phyloP scores from a whole-genome alignment of 2,113 vertebrate genomes.

The Nerophis ophidion region DNA sequence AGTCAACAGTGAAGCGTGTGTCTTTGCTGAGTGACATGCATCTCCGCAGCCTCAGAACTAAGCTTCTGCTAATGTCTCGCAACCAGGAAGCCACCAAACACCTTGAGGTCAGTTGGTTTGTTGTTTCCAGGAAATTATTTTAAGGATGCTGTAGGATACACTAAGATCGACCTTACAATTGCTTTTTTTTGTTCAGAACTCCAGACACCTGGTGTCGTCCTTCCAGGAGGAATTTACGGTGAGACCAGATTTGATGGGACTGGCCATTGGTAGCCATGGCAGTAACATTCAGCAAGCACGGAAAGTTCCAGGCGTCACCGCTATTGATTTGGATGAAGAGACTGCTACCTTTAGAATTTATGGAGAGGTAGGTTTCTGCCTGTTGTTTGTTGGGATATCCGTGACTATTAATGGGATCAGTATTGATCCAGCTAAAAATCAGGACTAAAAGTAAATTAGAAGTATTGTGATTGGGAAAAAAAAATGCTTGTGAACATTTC shows the following conservation, averaged over 20 bases:
- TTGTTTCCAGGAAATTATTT: too few species aligned
- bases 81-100: constrained; percentile 90
- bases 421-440: too few species aligned
- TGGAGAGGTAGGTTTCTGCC: constrained; percentile 73
- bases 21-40: constrained; percentile 88
- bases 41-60: constrained; percentile 85
- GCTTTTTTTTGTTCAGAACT: constrained; percentile 67
- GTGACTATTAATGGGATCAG: too few species aligned
- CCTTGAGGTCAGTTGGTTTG: constrained; percentile 73
- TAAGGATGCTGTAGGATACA: background rate
- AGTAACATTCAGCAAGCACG: constrained; percentile 90
- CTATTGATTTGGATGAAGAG: constrained; percentile 86
- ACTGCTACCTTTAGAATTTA: constrained; percentile 87
- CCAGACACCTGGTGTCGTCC: constrained; percentile 83
- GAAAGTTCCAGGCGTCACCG: constrained; percentile 81
- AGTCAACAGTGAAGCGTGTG: constrained; percentile 81
- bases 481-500: too few species aligned
- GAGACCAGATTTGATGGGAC: constrained; percentile 82
- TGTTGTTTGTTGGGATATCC: too few species aligned
- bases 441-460: too few species aligned
- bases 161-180: background rate
- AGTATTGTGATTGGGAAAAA: too few species aligned
- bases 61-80: constrained; percentile 82
- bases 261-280: constrained; percentile 88
- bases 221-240: constrained; percentile 88